Evolutionary conservation across 1,140 invertebrate genomes (phyloP).

Genomic region (Drosophila tani): DNA sequence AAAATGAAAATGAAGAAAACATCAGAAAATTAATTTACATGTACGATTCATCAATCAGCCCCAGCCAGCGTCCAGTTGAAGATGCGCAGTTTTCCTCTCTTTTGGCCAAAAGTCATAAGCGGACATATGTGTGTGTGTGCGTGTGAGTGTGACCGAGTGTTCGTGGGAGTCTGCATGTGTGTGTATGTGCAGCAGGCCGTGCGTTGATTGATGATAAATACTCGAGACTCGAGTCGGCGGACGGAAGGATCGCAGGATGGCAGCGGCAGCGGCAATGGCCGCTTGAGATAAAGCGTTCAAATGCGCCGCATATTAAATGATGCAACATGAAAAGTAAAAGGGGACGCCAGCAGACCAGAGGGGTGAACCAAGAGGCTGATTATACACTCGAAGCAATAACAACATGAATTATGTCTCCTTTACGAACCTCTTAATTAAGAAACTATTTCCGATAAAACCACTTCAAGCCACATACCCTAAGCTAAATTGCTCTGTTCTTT

Average conservation of each 20-base stretch:
- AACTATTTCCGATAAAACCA: background rate
- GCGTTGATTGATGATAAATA: slow-evolving; percentile 81
- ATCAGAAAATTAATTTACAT: slow-evolving; percentile 82
- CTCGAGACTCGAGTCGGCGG: slow-evolving; percentile 60
- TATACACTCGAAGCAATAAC: background rate
- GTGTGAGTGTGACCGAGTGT: slow-evolving; percentile 3
- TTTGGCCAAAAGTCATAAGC: slow-evolving; percentile 75
- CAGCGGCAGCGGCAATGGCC: slow-evolving; percentile 21
- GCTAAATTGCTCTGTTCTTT: too few relatives aligned
- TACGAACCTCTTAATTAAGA: background rate
- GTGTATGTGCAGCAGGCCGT: slow-evolving; percentile 68
- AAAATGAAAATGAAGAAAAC: slow-evolving; percentile 74
- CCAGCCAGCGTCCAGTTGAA: slow-evolving; percentile 42
- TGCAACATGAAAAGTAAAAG: slow-evolving; percentile 74
- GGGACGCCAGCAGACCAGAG: background rate
- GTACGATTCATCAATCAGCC: slow-evolving; percentile 80
- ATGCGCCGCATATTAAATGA: slow-evolving; percentile 81
- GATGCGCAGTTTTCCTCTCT: slow-evolving; percentile 46
- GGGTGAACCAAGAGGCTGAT: background rate
- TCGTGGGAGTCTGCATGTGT: slow-evolving; percentile 1
- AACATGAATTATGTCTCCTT: background rate
- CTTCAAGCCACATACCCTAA: too few relatives aligned
- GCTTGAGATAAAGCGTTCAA: slow-evolving; percentile 80
- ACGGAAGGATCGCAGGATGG: slow-evolving; percentile 21
- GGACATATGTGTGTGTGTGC: slow-evolving; percentile 38